A percentile compares a stretch with the other conserved stretches of the same genome.
These are phyloP conservation scores for Lamellibrachia luymesi DNA, from an alignment of 1,140 invertebrate species.

Conservation along the genomic window DNA sequence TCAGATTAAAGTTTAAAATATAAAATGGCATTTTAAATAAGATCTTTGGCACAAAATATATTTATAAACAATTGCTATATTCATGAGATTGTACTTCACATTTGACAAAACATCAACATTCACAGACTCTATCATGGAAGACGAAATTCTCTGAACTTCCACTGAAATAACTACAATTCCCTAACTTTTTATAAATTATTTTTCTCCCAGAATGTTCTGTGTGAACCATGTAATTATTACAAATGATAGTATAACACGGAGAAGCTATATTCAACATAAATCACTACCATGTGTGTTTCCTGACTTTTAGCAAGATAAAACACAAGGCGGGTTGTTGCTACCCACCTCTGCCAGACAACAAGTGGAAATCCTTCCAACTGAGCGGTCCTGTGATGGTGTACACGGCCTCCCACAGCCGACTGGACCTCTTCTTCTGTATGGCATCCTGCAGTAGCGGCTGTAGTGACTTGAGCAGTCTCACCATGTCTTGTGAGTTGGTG, in stretches of 20 bases:
- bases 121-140: too few relatives aligned
- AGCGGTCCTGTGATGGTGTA: constrained; percentile 70
- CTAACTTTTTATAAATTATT: too few relatives aligned
- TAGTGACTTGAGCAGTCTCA: constrained; percentile 84
- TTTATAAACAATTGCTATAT: too few relatives aligned
- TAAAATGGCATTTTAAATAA: too few relatives aligned
- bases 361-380: constrained; percentile 95
- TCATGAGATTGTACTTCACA: not conserved
- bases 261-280: not conserved
- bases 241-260: not conserved
- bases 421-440: constrained; percentile 88
- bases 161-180: too few relatives aligned
- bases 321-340: not conserved
- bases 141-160: too few relatives aligned
- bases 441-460: constrained; percentile 92
- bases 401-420: constrained; percentile 61
- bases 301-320: too few relatives aligned
- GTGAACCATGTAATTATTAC: not conserved
- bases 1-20: too few relatives aligned
- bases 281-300: too few relatives aligned
- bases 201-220: not conserved
- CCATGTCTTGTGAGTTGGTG: constrained; percentile 85
- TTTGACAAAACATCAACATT: not conserved
- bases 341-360: constrained; percentile 82
- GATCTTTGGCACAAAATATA: too few relatives aligned